A percentile compares a stretch with the other conserved stretches of the same genome.
Evolutionary conservation across 1,140 invertebrate genomes (phyloP).

Genomic region (Alviniconcha marisindica): DNA sequence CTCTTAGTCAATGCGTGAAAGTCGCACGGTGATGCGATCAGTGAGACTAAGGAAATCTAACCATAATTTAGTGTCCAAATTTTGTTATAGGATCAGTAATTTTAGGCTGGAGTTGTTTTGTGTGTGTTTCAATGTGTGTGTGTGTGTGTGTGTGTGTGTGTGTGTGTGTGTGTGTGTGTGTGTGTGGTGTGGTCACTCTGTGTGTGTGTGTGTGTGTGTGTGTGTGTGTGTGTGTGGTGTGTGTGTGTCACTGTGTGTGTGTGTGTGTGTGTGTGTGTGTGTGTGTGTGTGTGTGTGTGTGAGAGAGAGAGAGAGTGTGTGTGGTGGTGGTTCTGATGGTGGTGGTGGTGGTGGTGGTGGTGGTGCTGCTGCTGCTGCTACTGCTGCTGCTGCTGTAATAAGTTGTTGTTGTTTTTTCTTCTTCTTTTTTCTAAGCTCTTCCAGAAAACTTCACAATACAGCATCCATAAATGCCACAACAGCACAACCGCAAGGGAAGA

Average conservation of each 20-base stretch:
- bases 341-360: too few relatives aligned
- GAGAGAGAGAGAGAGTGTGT: not conserved
- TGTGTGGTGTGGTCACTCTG: not conserved
- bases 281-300: not conserved
- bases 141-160: slow-evolving; percentile 4
- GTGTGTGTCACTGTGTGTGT: not conserved
- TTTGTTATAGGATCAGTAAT: too few relatives aligned
- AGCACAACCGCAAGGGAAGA: too few relatives aligned
- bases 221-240: not conserved
- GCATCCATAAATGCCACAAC: too few relatives aligned
- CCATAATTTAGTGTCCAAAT: too few relatives aligned
- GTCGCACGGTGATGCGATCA: not conserved
- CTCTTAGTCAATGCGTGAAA: not conserved
- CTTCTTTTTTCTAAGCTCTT: too few relatives aligned
- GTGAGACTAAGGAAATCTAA: not conserved
- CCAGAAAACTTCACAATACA: too few relatives aligned
- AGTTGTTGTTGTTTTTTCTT: too few relatives aligned
- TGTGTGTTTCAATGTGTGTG: not conserved
- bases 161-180: slow-evolving; percentile 6
- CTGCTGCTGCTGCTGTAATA: too few relatives aligned
- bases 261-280: slow-evolving; percentile 14
- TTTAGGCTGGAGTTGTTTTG: too few relatives aligned
- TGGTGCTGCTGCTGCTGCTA: too few relatives aligned
- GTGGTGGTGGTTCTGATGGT: too few relatives aligned
- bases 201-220: not conserved